Evolutionary conservation across 2,888 invertebrate species (phyloP), one percentile per base, ranked within the genome.

Genomic region (Antitype chi): DNA sequence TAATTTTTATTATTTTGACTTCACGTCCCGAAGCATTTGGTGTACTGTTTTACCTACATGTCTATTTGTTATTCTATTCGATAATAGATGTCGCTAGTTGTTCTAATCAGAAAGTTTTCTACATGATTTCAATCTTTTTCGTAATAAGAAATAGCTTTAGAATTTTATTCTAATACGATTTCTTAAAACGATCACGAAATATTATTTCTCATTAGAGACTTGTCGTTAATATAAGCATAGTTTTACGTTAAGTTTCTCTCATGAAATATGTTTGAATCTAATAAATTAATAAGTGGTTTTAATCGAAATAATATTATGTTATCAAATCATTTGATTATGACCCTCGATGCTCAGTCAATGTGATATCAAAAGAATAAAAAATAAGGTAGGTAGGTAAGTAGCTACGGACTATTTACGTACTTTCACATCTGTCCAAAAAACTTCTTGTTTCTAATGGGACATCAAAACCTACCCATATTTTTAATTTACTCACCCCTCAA

Each of bases 11-110:
- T 67, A 77, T 70, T 79, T 80, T 59, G 23, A 7, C 13, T 20
- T 52, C 64, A 81, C 89, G 85, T 93, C 92, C 93, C 92, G 92
- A 91, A 92, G 92, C 92, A 90, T 92, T 91, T 80, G 70, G 9
- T n/a, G 38, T 55, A 87, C 96, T 95, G 94, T 87, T 95, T 94
- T 94, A 95, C 89, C 96, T 85, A 93, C 94, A 70, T 5, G 66
- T 28, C 6, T n/a, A n/a, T 53, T 74, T 32, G 47, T 84, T 8
- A 11, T 11, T 79, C 95, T 94, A 95, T 90, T 92, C 88, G 81
- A 83, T 85, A 79, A 87, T 89, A 94, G 95, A 90, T 94, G 94
- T 90, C 94, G 91, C 55, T 85, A 87, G 57, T 4, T 63, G 87
- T 89, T 67, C 70, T 70, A 75, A 76, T 57, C 63, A 59, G 78